These are phyloP conservation scores for Strigops habroptila DNA, from an alignment of 2,113 vertebrate species.

Conservation along the genomic window DNA sequence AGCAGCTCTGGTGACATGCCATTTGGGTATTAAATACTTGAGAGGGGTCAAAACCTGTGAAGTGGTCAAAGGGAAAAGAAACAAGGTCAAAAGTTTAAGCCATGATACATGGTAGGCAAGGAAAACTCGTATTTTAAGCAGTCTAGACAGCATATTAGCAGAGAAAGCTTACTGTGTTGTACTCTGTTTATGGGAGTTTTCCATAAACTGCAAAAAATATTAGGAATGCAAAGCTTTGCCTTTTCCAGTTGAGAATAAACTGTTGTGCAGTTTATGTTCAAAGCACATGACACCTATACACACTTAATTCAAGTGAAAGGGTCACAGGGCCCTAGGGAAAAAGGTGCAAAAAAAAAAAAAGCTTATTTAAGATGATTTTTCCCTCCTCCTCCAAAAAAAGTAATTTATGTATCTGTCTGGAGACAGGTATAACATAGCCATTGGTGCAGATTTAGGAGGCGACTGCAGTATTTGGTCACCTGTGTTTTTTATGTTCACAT, in stretches of 20 bases:
- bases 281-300: not conserved
- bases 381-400: not conserved
- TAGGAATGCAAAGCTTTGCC: slow-evolving; percentile 35
- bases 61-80: slow-evolving; percentile 51
- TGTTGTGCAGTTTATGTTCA: slow-evolving; percentile 13
- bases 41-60: slow-evolving; percentile 28
- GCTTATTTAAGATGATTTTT: not conserved
- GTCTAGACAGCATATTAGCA: slow-evolving; percentile 72
- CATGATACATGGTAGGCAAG: slow-evolving; percentile 28
- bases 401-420: not conserved
- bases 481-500: slow-evolving; percentile 43
- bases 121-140: slow-evolving; percentile 60
- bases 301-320: not conserved
- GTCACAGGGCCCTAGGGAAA: not conserved
- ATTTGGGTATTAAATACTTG: slow-evolving; percentile 28
- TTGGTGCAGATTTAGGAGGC: slow-evolving; percentile 3
- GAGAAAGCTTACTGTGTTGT: slow-evolving; percentile 48
- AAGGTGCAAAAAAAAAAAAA: not conserved
- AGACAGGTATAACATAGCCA: not conserved
- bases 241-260: slow-evolving; percentile 7
- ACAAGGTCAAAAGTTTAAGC: slow-evolving; percentile 70
- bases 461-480: slow-evolving; percentile 5
- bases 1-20: slow-evolving; percentile 27
- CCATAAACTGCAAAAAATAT: slow-evolving; percentile 63
- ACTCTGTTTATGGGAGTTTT: slow-evolving; percentile 49